Evolutionary conservation across 2,888 invertebrate species (phyloP).

Genomic region (Stramonita haemastoma): DNA sequence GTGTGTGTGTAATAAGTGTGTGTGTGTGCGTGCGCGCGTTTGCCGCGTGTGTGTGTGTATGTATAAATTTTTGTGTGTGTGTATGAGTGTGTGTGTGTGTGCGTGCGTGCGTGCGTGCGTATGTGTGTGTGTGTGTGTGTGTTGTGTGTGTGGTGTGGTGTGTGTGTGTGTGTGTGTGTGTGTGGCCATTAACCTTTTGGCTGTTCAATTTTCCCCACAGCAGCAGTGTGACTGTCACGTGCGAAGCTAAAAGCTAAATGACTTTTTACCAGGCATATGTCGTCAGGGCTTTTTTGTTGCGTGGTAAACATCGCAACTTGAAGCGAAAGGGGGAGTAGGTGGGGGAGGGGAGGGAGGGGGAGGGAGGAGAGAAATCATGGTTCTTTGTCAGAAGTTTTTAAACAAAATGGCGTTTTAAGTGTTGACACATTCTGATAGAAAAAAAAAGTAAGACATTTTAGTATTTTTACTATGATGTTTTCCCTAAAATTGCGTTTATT

Average conservation of each 20-base stretch:
- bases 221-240: too few species aligned
- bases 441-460: too few species aligned
- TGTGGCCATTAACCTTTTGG: neutral
- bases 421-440: too few species aligned
- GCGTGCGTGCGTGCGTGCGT: constrained; percentile 15
- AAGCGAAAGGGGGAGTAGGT: neutral
- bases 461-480: too few species aligned
- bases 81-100: neutral
- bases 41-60: neutral
- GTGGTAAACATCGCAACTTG: too few species aligned
- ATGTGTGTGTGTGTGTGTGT: neutral
- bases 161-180: constrained; percentile 10
- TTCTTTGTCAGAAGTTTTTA: too few species aligned
- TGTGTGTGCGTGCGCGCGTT: neutral
- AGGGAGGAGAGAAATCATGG: neutral
- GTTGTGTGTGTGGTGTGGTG: neutral
- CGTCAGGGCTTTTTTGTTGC: too few species aligned
- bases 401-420: too few species aligned
- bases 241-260: too few species aligned
- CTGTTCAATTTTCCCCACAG: too few species aligned
- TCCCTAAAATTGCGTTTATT: too few species aligned
- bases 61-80: neutral
- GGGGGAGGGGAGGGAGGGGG: neutral
- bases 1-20: neutral
- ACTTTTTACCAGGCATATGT: too few species aligned